phyloP scores from a whole-genome alignment of 2,888 invertebrate species.

The Nymphalis urticae region DNA sequence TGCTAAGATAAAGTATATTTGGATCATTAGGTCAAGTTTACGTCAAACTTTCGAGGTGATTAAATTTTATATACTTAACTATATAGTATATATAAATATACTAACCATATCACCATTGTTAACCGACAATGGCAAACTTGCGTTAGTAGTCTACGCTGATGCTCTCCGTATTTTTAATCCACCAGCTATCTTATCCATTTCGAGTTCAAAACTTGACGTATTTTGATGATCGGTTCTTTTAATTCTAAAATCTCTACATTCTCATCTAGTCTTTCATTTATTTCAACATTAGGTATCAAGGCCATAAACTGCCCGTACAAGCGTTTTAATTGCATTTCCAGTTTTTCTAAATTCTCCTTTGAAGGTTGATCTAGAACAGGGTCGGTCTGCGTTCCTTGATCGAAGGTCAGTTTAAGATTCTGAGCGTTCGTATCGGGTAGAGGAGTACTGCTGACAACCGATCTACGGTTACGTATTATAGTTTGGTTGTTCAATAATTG shows the following conservation, averaged over 20 bases:
- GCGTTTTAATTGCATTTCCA: no score
- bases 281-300: no score
- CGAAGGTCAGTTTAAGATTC: slow-evolving; percentile 45
- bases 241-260: slow-evolving; percentile 29
- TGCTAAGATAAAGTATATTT: no score
- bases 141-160: slow-evolving; percentile 61
- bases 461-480: slow-evolving; percentile 38
- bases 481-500: slow-evolving; percentile 28
- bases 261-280: no score
- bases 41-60: no score
- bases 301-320: no score
- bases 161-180: slow-evolving; percentile 53
- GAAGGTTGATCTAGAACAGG: slow-evolving; percentile 36
- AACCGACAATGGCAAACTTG: slow-evolving; percentile 35
- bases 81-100: not conserved
- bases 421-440: slow-evolving; percentile 41
- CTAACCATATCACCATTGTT: slow-evolving; percentile 51
- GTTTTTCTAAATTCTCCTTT: slow-evolving; percentile 47
- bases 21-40: no score
- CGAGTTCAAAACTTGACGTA: slow-evolving; percentile 24
- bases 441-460: slow-evolving; percentile 54
- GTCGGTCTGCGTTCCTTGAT: slow-evolving; percentile 60
- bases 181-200: slow-evolving; percentile 40
- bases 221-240: slow-evolving; percentile 25
- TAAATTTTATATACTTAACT: no score